Evolutionary conservation across 2,113 vertebrate species (phyloP).

Genomic region (Albula glossodonta): DNA sequence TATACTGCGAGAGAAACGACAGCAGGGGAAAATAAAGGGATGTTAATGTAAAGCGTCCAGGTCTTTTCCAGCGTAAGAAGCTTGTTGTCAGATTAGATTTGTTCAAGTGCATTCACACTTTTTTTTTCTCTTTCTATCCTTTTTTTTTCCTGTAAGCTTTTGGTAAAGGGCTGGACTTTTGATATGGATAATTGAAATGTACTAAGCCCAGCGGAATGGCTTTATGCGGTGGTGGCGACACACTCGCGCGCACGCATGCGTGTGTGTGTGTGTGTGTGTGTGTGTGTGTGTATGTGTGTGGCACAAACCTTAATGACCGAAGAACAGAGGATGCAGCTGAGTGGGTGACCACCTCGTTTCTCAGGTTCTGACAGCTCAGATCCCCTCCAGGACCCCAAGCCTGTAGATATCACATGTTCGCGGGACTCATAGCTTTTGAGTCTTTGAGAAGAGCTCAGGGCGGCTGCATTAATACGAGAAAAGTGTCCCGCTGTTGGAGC

Average conservation of each 20-base stretch:
- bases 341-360: too few relatives aligned
- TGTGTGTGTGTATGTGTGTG: too few relatives aligned
- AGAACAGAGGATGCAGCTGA: too few relatives aligned
- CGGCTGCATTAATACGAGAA: too few relatives aligned
- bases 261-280: background rate
- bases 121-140: slow-evolving; percentile 35
- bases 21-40: slow-evolving; percentile 7
- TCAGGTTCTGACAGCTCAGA: too few relatives aligned
- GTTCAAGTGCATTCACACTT: slow-evolving; percentile 17
- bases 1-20: background rate
- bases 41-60: slow-evolving; percentile 26
- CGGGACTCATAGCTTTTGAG: too few relatives aligned
- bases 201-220: slow-evolving; percentile 36
- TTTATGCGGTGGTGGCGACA: slow-evolving; percentile 43
- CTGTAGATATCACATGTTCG: too few relatives aligned
- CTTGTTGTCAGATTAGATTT: slow-evolving; percentile 45
- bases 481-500: too few relatives aligned
- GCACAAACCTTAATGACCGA: too few relatives aligned
- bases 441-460: too few relatives aligned
- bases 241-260: slow-evolving; percentile 21
- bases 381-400: too few relatives aligned
- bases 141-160: slow-evolving; percentile 34
- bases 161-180: slow-evolving; percentile 35
- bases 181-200: slow-evolving; percentile 52
- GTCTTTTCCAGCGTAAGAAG: slow-evolving; percentile 27